Conservation (phyloP, 2,797 vertebrate species). For the Meda fulgida region DNA sequence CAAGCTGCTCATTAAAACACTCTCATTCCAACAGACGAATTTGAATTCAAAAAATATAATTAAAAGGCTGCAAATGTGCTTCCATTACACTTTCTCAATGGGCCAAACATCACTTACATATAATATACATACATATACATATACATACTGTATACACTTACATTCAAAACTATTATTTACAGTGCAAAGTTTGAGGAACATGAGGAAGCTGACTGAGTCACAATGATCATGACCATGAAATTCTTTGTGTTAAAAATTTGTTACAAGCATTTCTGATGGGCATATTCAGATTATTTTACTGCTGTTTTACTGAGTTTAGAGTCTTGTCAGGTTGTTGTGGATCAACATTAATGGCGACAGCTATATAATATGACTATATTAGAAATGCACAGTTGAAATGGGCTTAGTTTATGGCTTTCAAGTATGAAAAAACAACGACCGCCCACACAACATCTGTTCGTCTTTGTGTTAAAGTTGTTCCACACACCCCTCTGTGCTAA, state of each 20-base stretch:
- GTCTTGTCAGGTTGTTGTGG: slow-evolving; percentile 4
- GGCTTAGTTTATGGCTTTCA: slow-evolving; percentile 15
- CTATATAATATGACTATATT: background rate
- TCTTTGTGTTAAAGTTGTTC: slow-evolving; percentile 42
- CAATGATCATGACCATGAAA: background rate
- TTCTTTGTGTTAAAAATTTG: background rate
- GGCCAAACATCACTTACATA: background rate
- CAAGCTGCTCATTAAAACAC: slow-evolving; percentile 26
- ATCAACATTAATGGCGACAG: background rate
- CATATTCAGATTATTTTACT: slow-evolving; percentile 5
- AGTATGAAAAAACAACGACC: slow-evolving; percentile 20
- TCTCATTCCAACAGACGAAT: background rate
- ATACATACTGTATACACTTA: too few relatives aligned
- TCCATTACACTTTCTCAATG: background rate
- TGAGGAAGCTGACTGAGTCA: background rate
- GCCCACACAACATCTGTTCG: slow-evolving; percentile 33
- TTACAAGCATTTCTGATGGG: slow-evolving; percentile 5
- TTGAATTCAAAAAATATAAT: background rate
- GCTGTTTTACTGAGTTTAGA: background rate
- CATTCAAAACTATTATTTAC: slow-evolving; percentile 1
- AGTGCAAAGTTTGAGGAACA: background rate
- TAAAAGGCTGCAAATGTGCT: background rate
- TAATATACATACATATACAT: too few relatives aligned
- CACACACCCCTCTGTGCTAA: slow-evolving; percentile 38
- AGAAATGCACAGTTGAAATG: slow-evolving; percentile 36